These are phyloP conservation scores for Elephantulus edwardii DNA, from an alignment of 2,113 vertebrate species.

Conservation along the genomic window DNA sequence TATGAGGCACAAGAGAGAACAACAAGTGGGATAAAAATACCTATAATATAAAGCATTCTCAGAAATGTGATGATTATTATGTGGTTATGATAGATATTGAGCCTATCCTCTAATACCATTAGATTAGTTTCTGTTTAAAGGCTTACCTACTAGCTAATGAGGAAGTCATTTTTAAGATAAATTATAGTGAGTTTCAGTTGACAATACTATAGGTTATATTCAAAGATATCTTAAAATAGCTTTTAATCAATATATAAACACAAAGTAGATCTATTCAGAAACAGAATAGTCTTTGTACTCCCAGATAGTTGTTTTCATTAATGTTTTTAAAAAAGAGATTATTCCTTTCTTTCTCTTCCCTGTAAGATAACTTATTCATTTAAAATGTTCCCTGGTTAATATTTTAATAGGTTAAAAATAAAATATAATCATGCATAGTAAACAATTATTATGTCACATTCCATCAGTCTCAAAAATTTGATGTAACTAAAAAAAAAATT, in stretches of 20 bases:
- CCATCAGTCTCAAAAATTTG: not conserved
- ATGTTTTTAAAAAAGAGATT: conserved; percentile 13
- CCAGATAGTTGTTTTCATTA: conserved; percentile 11
- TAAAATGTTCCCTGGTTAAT: conserved; percentile 23
- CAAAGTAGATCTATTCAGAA: not conserved
- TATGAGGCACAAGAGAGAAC: not conserved
- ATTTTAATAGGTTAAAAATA: conserved; percentile 33
- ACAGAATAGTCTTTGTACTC: not conserved
- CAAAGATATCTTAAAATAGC: conserved; percentile 15
- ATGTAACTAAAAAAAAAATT: too few relatives aligned
- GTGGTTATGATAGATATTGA: not conserved
- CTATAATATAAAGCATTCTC: not conserved
- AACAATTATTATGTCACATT: not conserved
- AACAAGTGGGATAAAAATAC: not conserved
- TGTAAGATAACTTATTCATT: conserved; percentile 31
- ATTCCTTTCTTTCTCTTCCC: conserved; percentile 31
- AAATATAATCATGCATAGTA: not conserved
- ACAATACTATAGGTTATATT: not conserved
- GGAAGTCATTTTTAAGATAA: conserved; percentile 28
- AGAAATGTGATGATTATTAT: not conserved
- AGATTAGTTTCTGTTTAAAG: conserved; percentile 41
- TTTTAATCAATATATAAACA: conserved; percentile 19
- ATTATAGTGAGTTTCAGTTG: not conserved
- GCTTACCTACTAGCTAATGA: not conserved
- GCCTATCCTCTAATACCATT: not conserved